phyloP scores from a whole-genome alignment of 2,113 vertebrate genomes.

The Pterocles gutturalis region DNA sequence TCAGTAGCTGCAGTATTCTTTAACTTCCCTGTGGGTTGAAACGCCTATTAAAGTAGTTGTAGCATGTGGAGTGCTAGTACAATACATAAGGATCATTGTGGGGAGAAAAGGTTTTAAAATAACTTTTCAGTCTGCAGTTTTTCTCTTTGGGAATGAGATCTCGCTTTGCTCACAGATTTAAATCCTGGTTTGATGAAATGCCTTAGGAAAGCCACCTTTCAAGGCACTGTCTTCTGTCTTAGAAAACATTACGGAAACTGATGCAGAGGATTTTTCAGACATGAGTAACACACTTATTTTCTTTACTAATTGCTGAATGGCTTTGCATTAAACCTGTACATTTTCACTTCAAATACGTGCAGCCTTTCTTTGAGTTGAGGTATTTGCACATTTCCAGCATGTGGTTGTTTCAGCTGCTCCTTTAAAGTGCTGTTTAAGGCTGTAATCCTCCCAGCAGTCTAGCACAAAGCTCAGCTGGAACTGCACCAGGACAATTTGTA shows the following conservation, averaged over 20 bases:
- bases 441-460: not conserved
- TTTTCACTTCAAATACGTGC: not conserved
- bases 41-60: not conserved
- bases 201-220: not conserved
- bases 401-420: not conserved
- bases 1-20: not conserved
- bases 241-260: not conserved
- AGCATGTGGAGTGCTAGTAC: not conserved
- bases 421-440: not conserved
- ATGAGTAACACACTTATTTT: not conserved
- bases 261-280: not conserved
- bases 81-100: not conserved
- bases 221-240: not conserved
- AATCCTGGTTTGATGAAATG: constrained; percentile 20
- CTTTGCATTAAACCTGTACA: not conserved
- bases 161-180: constrained; percentile 4
- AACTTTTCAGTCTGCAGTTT: not conserved
- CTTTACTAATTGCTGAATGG: not conserved
- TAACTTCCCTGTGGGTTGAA: not conserved
- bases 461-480: not conserved
- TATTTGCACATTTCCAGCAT: not conserved
- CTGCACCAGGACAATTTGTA: not conserved
- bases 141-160: not conserved
- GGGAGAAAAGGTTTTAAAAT: constrained; percentile 9
- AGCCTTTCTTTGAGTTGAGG: not conserved